Evolutionary conservation across 2,113 vertebrate genomes (phyloP).

Genomic region (Strix uralensis): DNA sequence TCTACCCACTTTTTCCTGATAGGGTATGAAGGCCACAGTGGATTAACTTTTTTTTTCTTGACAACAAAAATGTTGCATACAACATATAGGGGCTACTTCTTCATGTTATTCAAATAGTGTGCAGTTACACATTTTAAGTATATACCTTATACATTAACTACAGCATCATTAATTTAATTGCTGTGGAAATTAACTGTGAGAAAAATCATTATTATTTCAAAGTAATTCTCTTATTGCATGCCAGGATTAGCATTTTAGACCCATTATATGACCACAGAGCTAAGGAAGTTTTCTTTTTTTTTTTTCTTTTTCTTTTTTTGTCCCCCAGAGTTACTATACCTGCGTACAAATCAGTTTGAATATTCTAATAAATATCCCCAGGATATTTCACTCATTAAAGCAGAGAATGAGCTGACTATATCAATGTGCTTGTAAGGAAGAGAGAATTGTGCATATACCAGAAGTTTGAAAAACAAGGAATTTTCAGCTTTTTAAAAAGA

Average conservation of each 20-base stretch:
- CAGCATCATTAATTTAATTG: neutral
- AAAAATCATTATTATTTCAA: slow-evolving; percentile 7
- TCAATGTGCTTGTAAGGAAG: neutral
- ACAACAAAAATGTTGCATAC: accelerated
- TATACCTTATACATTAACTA: neutral
- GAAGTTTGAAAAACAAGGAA: neutral
- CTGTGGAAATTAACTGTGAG: neutral
- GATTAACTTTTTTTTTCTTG: neutral
- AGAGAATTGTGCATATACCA: neutral
- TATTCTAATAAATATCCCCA: neutral
- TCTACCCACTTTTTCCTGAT: neutral
- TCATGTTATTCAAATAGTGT: neutral
- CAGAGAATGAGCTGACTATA: neutral
- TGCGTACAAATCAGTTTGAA: neutral
- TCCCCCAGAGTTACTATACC: neutral
- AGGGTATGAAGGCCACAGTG: neutral
- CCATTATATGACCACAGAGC: neutral
- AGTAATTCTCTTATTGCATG: neutral
- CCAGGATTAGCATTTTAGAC: neutral
- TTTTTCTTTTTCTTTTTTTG: neutral
- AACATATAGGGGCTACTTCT: neutral
- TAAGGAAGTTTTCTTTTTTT: neutral
- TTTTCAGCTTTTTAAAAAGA: neutral
- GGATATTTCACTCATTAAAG: neutral
- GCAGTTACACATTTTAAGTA: neutral